Evolutionary conservation across 2,797 vertebrate species (phyloP), one percentile per base, ranked within the genome.

Genomic region (Phoxinus dragarum): DNA sequence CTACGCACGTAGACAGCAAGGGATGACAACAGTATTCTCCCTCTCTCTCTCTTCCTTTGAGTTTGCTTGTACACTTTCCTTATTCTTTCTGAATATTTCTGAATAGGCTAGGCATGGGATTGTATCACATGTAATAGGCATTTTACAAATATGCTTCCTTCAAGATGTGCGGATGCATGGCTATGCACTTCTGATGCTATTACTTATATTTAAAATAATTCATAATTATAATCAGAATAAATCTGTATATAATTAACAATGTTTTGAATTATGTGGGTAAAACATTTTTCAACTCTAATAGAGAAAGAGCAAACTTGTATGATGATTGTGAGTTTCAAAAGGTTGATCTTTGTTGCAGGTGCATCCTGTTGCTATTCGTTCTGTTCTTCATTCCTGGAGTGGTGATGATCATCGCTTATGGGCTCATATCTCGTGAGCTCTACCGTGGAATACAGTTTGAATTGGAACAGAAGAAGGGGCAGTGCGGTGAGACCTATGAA

Each of bases 391-490:
- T 99, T 86, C 98, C 98, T 0, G 98, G 98, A 0, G 92, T 98
- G 89, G 97, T 99, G 89, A 99, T 99, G 97, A 96, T 94, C 0
- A 95, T 97, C 82, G 97, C 98, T 1, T 99, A 99, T 0, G 98
- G 98, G 27, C 96, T 99, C 23, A 99, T 99, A 93, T 98, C 98
- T 86, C 95, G 97, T 0, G 98, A 99, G 89, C 97, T 99, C 86
- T 99, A 97, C 86, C 92, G 96, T 2, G 97, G 98, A 73, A 98
- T 99, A 88, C 97, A 95, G 93, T 99, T 98, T 88, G 97, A 98
- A 89, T 91, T 96, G 93, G 94, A 93, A 56, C 86, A 96, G 87
- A 96, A 95, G 85, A 95, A 95, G 82, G 92, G 94, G 5, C 93
- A 94, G 0, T 86, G 93, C 80, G 96, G 97, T 97, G 86, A 94